phyloP scores from a whole-genome alignment of 2,797 vertebrate species.

The Lateolabrax maculatus region DNA sequence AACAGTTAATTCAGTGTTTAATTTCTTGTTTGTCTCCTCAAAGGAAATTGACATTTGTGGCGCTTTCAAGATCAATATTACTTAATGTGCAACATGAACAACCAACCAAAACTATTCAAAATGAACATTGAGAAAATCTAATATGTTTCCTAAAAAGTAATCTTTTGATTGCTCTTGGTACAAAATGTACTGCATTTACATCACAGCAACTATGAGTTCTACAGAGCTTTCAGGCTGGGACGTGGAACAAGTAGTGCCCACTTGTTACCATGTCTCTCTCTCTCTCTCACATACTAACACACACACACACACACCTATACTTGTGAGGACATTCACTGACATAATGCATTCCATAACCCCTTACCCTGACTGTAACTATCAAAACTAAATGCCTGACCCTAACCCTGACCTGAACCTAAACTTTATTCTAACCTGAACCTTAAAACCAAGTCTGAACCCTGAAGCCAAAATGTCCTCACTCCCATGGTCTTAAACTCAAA shows the following conservation, averaged over 20 bases:
- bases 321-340: no score
- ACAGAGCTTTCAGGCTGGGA: not conserved
- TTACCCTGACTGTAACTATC: no score
- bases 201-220: constrained; percentile 12
- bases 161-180: constrained; percentile 11
- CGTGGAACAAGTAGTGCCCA: constrained; percentile 33
- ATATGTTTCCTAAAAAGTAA: constrained; percentile 2
- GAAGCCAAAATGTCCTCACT: no score
- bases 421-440: no score
- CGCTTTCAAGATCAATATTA: constrained; percentile 23
- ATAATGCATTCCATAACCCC: no score
- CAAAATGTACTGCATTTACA: constrained; percentile 31
- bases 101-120: constrained; percentile 10
- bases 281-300: no score
- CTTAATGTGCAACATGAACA: not conserved
- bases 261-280: constrained; percentile 23
- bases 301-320: constrained; percentile 16
- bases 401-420: no score
- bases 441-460: no score
- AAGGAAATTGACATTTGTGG: constrained; percentile 23
- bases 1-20: not conserved
- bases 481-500: no score
- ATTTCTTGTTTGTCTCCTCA: constrained; percentile 10
- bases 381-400: no score
- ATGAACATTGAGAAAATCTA: constrained; percentile 17